A percentile compares a stretch with the other conserved stretches of the same genome.
These are phyloP conservation scores for Paragorgia papillata DNA, from an alignment of 92 coral and sea anemone genomes.

Conservation along the genomic window DNA sequence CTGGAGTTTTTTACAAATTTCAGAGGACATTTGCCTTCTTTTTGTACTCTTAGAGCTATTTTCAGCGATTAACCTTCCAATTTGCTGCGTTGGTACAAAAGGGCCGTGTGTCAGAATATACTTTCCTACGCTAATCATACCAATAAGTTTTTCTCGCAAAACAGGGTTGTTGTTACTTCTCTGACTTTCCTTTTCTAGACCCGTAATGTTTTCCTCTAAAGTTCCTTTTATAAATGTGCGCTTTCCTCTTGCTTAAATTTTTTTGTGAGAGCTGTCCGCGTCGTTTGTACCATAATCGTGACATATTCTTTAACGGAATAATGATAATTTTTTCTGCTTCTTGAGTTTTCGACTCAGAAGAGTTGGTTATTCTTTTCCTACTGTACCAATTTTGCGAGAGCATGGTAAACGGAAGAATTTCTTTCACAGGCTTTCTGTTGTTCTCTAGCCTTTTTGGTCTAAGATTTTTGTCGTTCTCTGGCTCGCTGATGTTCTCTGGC, in stretches of 20 bases:
- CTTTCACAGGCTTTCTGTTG: too few species aligned
- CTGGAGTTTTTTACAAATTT: background rate
- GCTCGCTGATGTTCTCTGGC: too few species aligned
- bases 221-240: background rate
- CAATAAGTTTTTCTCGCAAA: background rate
- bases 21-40: constrained; percentile 35
- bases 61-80: constrained; percentile 26
- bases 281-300: constrained; percentile 26
- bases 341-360: too few species aligned
- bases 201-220: constrained; percentile 12
- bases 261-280: constrained; percentile 36
- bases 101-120: constrained; percentile 39
- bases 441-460: too few species aligned
- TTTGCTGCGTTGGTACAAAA: constrained; percentile 39
- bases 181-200: constrained; percentile 25
- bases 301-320: background rate
- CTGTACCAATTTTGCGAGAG: too few species aligned
- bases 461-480: too few species aligned
- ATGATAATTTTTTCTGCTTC: too few species aligned
- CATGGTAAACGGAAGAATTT: too few species aligned
- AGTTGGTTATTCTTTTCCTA: too few species aligned
- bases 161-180: too few species aligned
- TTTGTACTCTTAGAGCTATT: background rate
- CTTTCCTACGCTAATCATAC: constrained; percentile 30
- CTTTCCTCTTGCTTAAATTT: constrained; percentile 19